Conservation (phyloP, 2,113 vertebrate genomes). For the Phalacrocorax pelagicus region DNA sequence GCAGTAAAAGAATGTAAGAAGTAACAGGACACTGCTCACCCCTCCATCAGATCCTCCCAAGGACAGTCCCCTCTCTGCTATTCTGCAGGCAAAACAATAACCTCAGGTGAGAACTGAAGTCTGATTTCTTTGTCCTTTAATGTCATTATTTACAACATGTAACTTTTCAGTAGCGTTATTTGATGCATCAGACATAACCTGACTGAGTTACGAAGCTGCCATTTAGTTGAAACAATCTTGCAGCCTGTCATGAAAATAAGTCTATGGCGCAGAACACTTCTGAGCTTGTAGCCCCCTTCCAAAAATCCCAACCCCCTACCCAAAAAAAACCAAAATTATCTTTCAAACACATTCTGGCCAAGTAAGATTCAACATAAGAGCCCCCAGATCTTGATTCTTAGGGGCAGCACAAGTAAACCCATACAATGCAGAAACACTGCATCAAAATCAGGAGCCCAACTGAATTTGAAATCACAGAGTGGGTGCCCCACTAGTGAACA, state of each 20-base stretch:
- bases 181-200: background rate
- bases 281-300: background rate
- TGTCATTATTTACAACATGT: background rate
- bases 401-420: background rate
- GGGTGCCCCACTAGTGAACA: background rate
- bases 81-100: conserved; percentile 76
- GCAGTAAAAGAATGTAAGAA: conserved; percentile 20
- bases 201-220: background rate
- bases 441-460: background rate
- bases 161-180: background rate
- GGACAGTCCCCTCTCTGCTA: conserved; percentile 89
- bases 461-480: background rate
- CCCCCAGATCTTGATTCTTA: background rate
- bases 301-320: background rate
- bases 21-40: conserved; percentile 77
- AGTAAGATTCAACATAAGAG: background rate
- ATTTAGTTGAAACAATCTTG: background rate
- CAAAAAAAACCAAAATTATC: background rate
- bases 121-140: background rate
- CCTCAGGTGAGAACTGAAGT: conserved; percentile 29
- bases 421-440: background rate
- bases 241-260: background rate
- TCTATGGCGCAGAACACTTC: background rate
- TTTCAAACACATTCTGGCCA: background rate
- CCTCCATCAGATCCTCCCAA: conserved; percentile 97